Conservation (phyloP, 1,140 invertebrate species). For the Drosophila nannoptera region DNA sequence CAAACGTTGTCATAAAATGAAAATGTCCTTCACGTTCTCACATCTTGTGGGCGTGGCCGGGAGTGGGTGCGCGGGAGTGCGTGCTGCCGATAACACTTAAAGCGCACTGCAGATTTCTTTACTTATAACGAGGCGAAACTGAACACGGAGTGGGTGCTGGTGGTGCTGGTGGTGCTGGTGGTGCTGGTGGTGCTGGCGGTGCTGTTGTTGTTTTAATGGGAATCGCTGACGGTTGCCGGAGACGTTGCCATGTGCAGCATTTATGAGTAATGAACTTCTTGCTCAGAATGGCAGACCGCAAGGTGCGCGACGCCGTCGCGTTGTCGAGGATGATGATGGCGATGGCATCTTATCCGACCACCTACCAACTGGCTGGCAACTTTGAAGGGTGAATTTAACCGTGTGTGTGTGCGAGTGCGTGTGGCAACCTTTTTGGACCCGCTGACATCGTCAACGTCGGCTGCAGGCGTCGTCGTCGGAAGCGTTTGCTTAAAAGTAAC, state of each 20-base stretch:
- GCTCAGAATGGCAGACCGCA: constrained; percentile 73
- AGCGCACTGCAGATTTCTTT: constrained; percentile 75
- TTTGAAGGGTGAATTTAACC: constrained; percentile 54
- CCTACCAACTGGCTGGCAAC: constrained; percentile 32
- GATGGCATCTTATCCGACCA: constrained; percentile 30
- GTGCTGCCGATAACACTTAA: constrained; percentile 76
- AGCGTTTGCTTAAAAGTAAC: constrained; percentile 68
- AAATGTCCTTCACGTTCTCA: constrained; percentile 73
- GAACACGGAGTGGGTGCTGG: no score
- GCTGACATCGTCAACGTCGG: constrained; percentile 52
- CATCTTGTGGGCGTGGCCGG: constrained; percentile 54
- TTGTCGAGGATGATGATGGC: constrained; percentile 23
- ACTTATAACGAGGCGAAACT: constrained; percentile 70
- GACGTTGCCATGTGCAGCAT: constrained; percentile 69
- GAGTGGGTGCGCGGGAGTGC: constrained; percentile 39
- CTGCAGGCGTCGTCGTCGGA: constrained; percentile 51
- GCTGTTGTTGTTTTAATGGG: constrained; percentile 53
- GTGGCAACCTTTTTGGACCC: constrained; percentile 65
- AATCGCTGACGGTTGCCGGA: constrained; percentile 37
- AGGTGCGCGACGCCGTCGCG: constrained; percentile 58
- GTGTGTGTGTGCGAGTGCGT: constrained; percentile 12
- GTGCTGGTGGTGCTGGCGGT: constrained; percentile 46
- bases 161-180: no score
- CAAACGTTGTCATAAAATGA: constrained; percentile 75
- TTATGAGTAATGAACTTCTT: constrained; percentile 77